Evolutionary conservation across 2,888 invertebrate species (phyloP).

Genomic region (Apamea epomidion): DNA sequence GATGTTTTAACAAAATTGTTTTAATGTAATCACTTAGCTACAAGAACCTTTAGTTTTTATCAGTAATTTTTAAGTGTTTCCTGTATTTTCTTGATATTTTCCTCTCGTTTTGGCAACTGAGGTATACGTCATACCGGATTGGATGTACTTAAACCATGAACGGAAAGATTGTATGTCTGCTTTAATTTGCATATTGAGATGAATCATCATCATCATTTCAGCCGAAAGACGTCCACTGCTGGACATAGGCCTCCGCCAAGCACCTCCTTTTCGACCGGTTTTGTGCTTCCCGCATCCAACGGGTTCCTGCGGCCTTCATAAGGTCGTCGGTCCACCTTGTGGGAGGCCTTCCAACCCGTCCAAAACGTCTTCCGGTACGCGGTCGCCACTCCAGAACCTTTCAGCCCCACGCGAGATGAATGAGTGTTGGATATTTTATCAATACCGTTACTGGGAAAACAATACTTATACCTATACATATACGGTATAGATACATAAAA

Average conservation of each 20-base stretch:
- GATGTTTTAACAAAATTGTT: background rate
- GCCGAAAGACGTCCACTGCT: too few relatives aligned
- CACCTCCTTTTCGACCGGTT: too few relatives aligned
- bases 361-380: too few relatives aligned
- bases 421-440: constrained; percentile 8
- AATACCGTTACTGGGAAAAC: constrained; percentile 10
- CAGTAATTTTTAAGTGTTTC: background rate
- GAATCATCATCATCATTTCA: constrained; percentile 5
- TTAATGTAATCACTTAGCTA: background rate
- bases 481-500: background rate
- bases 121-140: background rate
- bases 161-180: background rate
- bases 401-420: too few relatives aligned
- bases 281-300: too few relatives aligned
- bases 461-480: background rate
- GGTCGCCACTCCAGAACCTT: too few relatives aligned
- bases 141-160: background rate
- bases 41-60: background rate
- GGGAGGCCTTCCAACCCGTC: too few relatives aligned
- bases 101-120: background rate
- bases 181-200: background rate
- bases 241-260: too few relatives aligned
- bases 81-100: background rate
- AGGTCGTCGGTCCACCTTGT: too few relatives aligned
- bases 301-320: too few relatives aligned